phyloP scores from a whole-genome alignment of 2,113 vertebrate genomes.

The Actenoides hombroni region DNA sequence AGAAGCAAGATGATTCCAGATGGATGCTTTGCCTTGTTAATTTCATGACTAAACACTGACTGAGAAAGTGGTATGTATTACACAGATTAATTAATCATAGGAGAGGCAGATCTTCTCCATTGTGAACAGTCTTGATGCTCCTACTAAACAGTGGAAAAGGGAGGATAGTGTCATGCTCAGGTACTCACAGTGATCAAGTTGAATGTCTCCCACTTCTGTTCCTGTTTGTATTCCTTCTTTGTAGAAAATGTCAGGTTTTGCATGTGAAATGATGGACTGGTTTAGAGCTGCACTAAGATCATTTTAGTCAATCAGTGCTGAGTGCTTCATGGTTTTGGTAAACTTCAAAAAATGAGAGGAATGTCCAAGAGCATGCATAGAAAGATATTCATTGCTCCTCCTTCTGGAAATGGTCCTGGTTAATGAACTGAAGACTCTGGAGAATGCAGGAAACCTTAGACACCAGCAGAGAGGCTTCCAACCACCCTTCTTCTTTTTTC shows the following conservation, averaged over 20 bases:
- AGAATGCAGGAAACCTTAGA: neutral
- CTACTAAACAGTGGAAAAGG: neutral
- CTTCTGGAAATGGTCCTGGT: neutral
- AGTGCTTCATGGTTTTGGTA: neutral
- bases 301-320: neutral
- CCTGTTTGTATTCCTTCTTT: neutral
- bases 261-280: neutral
- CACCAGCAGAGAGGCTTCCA: neutral
- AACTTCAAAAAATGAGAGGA: neutral
- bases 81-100: neutral
- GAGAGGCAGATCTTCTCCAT: neutral
- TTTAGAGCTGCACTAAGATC: neutral
- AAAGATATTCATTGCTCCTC: neutral
- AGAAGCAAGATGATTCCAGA: neutral
- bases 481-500: neutral
- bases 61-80: neutral
- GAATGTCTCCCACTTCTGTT: neutral
- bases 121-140: neutral
- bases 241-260: neutral
- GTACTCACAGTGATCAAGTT: neutral
- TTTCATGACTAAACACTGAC: neutral
- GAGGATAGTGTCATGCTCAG: neutral
- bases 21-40: neutral
- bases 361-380: neutral
- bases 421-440: neutral